These are phyloP conservation scores for Callimorpha dominula DNA, from an alignment of 2,888 invertebrate genomes.

Conservation along the genomic window DNA sequence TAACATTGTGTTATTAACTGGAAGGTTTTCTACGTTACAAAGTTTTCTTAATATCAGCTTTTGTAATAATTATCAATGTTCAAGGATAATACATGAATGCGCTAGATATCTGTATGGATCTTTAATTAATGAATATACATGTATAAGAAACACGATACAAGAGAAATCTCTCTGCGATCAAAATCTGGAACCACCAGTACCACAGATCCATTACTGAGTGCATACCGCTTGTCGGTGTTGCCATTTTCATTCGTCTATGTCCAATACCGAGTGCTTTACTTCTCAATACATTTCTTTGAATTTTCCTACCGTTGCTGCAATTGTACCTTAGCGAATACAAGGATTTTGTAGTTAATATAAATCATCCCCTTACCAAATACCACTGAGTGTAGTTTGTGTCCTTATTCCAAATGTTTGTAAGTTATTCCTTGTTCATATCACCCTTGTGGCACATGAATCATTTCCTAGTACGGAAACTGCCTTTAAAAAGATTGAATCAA, in stretches of 20 bases:
- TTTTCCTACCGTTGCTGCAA: no score
- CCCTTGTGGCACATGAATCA: not conserved
- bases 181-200: not conserved
- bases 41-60: no score
- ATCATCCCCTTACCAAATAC: no score
- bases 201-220: not conserved
- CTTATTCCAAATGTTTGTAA: not conserved
- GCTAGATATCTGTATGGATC: not conserved
- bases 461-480: not conserved
- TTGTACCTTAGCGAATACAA: no score
- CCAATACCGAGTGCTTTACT: not conserved
- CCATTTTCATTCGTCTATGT: not conserved
- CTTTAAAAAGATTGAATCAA: not conserved
- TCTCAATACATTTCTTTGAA: not conserved
- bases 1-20: no score
- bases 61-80: no score
- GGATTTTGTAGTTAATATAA: no score
- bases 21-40: no score
- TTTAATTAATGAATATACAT: not conserved
- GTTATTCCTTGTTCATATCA: no score
- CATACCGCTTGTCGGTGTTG: not conserved
- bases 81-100: no score
- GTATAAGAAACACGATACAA: not conserved
- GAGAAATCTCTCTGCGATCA: not conserved
- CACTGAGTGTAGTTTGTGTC: no score